These are phyloP conservation scores for Athetis lepigone DNA, from an alignment of 2,888 invertebrate species.

Conservation along the genomic window DNA sequence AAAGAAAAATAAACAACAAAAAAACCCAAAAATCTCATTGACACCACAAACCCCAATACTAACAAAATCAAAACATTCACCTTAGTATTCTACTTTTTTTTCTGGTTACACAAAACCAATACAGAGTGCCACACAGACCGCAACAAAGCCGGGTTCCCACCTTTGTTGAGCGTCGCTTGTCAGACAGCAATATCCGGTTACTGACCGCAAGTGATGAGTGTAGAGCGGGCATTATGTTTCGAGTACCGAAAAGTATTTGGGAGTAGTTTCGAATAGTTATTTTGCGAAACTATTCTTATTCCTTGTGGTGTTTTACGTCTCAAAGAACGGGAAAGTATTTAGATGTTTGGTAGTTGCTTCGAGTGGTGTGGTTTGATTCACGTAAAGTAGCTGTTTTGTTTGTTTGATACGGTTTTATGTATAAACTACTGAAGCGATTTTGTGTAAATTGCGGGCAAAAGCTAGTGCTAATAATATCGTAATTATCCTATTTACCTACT, in stretches of 20 bases:
- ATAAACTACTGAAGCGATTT: too few species aligned
- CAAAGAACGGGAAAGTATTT: too few species aligned
- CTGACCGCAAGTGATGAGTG: slow-evolving; percentile 62
- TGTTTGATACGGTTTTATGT: too few species aligned
- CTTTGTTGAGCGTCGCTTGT: slow-evolving; percentile 81
- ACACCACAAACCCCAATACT: slow-evolving; percentile 2
- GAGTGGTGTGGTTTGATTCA: too few species aligned
- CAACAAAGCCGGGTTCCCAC: slow-evolving; percentile 79
- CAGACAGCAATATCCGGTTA: slow-evolving; percentile 85
- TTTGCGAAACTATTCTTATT: background rate
- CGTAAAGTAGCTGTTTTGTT: too few species aligned
- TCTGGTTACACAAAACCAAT: slow-evolving; percentile 63
- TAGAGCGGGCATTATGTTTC: slow-evolving; percentile 41
- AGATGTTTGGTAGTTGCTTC: too few species aligned
- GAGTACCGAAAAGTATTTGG: slow-evolving; percentile 5
- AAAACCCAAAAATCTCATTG: background rate
- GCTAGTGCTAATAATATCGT: too few species aligned
- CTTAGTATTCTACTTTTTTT: slow-evolving; percentile 18
- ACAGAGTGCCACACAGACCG: slow-evolving; percentile 74
- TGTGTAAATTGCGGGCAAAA: too few species aligned
- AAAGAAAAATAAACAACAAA: too few species aligned
- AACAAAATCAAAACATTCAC: slow-evolving; percentile 21
- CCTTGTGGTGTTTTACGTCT: background rate
- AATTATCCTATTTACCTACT: too few species aligned
- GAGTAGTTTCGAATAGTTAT: background rate